Evolutionary conservation across 2,113 vertebrate genomes (phyloP).

Genomic region (Noctilio leporinus): DNA sequence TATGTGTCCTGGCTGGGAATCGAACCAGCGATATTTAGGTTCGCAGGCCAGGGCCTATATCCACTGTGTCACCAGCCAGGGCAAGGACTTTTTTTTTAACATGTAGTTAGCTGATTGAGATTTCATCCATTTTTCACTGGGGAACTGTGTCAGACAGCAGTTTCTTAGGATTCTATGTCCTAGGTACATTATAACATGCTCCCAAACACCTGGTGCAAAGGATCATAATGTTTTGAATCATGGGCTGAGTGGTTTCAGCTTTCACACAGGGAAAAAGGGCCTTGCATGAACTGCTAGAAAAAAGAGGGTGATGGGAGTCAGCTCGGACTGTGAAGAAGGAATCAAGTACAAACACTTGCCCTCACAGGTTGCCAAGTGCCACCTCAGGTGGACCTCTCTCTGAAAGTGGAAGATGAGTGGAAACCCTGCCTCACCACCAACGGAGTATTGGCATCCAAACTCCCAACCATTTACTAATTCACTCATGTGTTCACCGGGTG

Average conservation of each 20-base stretch:
- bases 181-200: neutral
- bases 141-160: neutral
- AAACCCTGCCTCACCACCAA: neutral
- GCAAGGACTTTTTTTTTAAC: neutral
- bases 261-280: neutral
- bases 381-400: neutral
- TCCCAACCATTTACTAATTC: neutral
- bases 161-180: neutral
- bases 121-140: neutral
- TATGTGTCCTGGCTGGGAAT: too few relatives aligned
- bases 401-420: neutral
- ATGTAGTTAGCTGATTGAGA: neutral
- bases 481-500: neutral
- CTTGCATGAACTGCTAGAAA: accelerated
- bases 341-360: neutral
- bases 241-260: neutral
- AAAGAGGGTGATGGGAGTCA: accelerated
- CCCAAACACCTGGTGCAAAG: neutral
- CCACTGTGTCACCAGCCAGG: too few relatives aligned
- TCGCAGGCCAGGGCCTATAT: too few relatives aligned
- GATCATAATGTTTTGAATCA: neutral
- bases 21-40: too few relatives aligned
- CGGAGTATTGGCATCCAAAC: accelerated
- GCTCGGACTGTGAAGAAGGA: neutral
- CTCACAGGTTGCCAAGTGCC: neutral